These are phyloP conservation scores for Lepetodrilus schrolli DNA, from an alignment of 2,888 invertebrate genomes.

Conservation along the genomic window DNA sequence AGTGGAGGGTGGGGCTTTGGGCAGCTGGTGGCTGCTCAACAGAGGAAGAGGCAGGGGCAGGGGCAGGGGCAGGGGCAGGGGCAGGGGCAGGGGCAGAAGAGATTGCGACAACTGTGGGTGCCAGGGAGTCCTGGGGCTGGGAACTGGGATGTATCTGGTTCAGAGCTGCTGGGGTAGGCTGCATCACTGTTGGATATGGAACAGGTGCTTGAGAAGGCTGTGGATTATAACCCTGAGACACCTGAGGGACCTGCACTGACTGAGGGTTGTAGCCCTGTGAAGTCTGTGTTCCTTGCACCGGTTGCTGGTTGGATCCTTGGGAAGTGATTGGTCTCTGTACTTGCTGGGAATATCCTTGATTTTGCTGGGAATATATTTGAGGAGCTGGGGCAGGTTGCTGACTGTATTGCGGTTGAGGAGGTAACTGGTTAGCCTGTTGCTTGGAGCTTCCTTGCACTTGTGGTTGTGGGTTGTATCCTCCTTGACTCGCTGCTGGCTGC, in stretches of 20 bases:
- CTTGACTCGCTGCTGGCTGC: background rate
- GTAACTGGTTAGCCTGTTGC: constrained; percentile 1
- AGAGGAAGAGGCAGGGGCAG: background rate
- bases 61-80: too few species aligned
- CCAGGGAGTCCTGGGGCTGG: background rate
- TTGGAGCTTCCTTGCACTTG: background rate
- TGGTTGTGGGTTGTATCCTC: background rate
- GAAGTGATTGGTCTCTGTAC: too few species aligned
- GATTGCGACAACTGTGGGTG: too few species aligned
- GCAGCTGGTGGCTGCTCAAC: background rate
- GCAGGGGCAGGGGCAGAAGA: background rate
- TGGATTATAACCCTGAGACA: background rate
- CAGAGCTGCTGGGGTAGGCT: constrained; percentile 11
- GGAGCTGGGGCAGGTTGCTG: background rate
- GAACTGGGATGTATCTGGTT: background rate
- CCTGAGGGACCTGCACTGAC: background rate
- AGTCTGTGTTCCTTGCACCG: background rate
- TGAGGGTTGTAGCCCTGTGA: constrained; percentile 14
- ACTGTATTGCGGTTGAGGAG: background rate
- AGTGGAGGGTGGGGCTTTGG: background rate
- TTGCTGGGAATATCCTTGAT: background rate
- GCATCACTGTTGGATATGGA: constrained; percentile 8
- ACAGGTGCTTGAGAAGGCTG: constrained; percentile 26
- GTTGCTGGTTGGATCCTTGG: constrained; percentile 11
- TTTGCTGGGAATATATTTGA: background rate